Base-by-base conservation (phyloP, 2,797 vertebrate species). In the Lepidocolaptes lacrymiger region DNA sequence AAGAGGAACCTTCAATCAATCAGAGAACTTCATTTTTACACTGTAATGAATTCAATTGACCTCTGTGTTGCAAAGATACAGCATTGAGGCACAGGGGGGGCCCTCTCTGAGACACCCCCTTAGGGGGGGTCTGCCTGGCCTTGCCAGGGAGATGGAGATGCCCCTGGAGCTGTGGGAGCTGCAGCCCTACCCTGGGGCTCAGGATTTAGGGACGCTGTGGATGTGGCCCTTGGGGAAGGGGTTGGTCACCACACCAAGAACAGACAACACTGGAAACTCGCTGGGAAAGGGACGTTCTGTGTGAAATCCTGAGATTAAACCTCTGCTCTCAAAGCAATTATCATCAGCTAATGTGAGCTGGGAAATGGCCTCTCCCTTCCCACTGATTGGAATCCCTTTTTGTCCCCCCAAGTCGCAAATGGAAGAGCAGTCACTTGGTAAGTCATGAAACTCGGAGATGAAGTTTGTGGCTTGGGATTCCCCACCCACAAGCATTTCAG, bases 1-100 rank as follows among this genome's bases (percentile, higher is more conserved):
- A 94, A 96, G 88, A 97, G 85, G 89, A 94, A 12, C 85, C 85
- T 94, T 97, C 97, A 95, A 96, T 97, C 96, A 95, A 95, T 95
- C 85, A 41, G 39, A 85, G 89, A 96, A 93, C 87, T 97, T 96
- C 91, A 96, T 95, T 96, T 94, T 88, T 79, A 73, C 85, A 77
- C 78, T 28, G 80, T 74, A 93, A 96, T 89, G 95, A 96, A 95
- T 97, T 89, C 91, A 34, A 43, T 68, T 93, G 91, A 95, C 97
- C 97, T 97, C 94, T 43, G 80, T 58, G 76, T 58, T 44, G 78
- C 80, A 67, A 12, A 86, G 85, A 74, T 15, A 2, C 12, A 0
- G 58, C 0, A 15, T 0, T 9, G 79, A 76, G 78, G 59, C 34
- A 2, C 14, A 9, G 28, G 26, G 44, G 48, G 51, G 32, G 18